A percentile compares a stretch with the other conserved stretches of the same genome.
Conservation (phyloP, 2,797 vertebrate genomes). For the Austrolebias charrua region DNA sequence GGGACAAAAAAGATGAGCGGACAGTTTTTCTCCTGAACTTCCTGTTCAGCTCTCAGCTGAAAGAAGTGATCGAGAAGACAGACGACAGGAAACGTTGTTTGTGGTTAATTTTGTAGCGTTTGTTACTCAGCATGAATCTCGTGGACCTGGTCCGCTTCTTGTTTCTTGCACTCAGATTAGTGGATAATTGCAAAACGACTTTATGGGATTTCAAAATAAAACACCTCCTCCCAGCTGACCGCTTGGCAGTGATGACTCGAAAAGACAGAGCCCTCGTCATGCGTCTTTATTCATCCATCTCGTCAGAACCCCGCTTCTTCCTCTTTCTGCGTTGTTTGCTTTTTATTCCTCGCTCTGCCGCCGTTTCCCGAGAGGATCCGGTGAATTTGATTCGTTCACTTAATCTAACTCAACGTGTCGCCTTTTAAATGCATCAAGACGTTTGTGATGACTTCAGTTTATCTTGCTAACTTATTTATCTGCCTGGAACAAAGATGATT, state of each 20-base stretch:
- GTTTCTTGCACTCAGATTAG: conserved; percentile 36
- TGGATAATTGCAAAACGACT: conserved; percentile 52
- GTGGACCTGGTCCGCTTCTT: conserved; percentile 37
- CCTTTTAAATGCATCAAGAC: conserved; percentile 24
- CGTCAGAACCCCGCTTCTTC: conserved; percentile 20
- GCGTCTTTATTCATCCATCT: conserved; percentile 51
- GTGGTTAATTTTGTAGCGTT: conserved; percentile 6
- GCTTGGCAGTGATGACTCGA: conserved; percentile 36
- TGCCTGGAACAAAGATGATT: not conserved
- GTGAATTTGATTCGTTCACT: conserved; percentile 16
- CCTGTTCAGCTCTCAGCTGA: conserved; percentile 37
- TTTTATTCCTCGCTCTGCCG: conserved; percentile 1
- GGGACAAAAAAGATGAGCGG: conserved; percentile 30
- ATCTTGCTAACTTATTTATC: conserved; percentile 13
- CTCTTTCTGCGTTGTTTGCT: not conserved
- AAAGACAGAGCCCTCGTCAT: conserved; percentile 20
- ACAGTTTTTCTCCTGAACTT: conserved; percentile 19
- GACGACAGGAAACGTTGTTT: not conserved
- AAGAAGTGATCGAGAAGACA: not conserved
- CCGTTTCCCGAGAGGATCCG: conserved; percentile 15
- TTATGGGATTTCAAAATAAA: conserved; percentile 56
- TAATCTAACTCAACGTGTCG: conserved; percentile 24
- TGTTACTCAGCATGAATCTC: conserved; percentile 64
- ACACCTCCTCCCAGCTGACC: conserved; percentile 36
- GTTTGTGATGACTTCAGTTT: conserved; percentile 19